Evolutionary conservation across 2,888 invertebrate species (phyloP).

Genomic region (Hyposoter dolosus): DNA sequence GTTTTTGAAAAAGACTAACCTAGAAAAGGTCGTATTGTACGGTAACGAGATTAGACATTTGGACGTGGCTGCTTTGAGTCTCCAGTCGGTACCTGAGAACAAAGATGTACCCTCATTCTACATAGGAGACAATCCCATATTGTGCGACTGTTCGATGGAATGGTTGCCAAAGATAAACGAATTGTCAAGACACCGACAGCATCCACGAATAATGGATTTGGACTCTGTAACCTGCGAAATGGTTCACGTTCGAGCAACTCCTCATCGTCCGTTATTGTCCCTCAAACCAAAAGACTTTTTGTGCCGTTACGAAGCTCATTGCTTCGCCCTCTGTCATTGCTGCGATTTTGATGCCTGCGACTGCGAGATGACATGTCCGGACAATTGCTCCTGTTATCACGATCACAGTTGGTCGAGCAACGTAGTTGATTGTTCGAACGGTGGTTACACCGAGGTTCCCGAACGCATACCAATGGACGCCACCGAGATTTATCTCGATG

Average conservation of each 20-base stretch:
- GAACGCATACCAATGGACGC: constrained; percentile 95
- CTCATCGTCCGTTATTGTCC: constrained; percentile 88
- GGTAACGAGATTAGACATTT: constrained; percentile 90
- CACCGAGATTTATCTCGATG: constrained; percentile 94
- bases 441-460: constrained; percentile 91
- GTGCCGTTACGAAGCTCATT: constrained; percentile 93
- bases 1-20: constrained; percentile 88
- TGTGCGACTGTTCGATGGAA: constrained; percentile 95
- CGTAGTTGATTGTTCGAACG: constrained; percentile 93
- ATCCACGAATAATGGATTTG: constrained; percentile 92
- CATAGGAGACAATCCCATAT: constrained; percentile 93
- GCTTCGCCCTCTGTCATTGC: constrained; percentile 94
- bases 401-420: constrained; percentile 94
- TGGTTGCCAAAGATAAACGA: constrained; percentile 93
- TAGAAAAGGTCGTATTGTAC: constrained; percentile 92
- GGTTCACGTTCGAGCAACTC: constrained; percentile 88
- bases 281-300: constrained; percentile 91
- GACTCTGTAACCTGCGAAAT: constrained; percentile 92
- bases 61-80: constrained; percentile 90
- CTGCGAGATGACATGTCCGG: constrained; percentile 96
- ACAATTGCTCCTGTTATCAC: constrained; percentile 94
- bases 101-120: constrained; percentile 92
- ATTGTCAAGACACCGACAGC: constrained; percentile 89
- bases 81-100: constrained; percentile 88
- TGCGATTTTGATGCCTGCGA: constrained; percentile 96